A percentile compares a stretch with the other conserved stretches of the same genome.
Evolutionary conservation across 2,113 vertebrate species (phyloP).

Genomic region (Conger conger): DNA sequence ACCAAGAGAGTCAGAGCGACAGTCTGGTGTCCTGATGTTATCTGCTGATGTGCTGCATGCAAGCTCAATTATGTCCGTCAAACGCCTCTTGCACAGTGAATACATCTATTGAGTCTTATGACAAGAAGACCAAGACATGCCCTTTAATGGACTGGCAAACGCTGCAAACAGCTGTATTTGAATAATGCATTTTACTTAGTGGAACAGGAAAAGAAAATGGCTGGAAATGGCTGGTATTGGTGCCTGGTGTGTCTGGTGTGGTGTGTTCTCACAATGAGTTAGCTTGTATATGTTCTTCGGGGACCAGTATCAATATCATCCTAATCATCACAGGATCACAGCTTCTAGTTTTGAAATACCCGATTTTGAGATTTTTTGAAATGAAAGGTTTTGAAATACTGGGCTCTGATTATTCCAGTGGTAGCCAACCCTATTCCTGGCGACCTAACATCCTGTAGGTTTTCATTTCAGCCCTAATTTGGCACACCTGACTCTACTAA

Average conservation of each 20-base stretch:
- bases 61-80: not conserved
- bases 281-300: not conserved
- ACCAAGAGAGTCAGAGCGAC: not conserved
- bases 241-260: not conserved
- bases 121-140: not conserved
- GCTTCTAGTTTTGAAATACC: too few relatives aligned
- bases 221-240: not conserved
- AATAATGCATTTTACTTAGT: not conserved
- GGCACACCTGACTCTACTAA: too few relatives aligned
- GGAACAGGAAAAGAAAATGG: not conserved
- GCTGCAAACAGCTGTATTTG: not conserved
- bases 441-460: too few relatives aligned
- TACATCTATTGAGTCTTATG: not conserved
- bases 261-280: not conserved
- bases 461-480: too few relatives aligned
- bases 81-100: constrained; percentile 8
- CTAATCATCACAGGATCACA: too few relatives aligned
- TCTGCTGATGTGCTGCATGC: not conserved
- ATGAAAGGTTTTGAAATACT: too few relatives aligned
- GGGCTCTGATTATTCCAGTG: too few relatives aligned
- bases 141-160: not conserved
- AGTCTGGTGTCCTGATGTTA: not conserved
- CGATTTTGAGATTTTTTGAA: too few relatives aligned
- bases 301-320: too few relatives aligned
- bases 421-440: too few relatives aligned